phyloP scores from a whole-genome alignment of 1,140 invertebrate species.

The Argopecten irradians region DNA sequence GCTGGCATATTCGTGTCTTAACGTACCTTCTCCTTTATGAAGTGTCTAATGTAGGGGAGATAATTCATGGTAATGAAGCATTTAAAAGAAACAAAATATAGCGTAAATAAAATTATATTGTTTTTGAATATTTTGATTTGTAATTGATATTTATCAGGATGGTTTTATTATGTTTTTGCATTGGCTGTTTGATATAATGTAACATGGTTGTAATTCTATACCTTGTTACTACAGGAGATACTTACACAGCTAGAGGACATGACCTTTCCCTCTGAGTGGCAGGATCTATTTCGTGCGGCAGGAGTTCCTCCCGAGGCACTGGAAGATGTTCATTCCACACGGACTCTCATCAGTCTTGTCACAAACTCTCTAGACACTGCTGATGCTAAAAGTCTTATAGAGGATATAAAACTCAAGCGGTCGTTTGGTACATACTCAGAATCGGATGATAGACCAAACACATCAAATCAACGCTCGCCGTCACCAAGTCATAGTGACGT shows the following conservation, averaged over 20 bases:
- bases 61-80: no score
- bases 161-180: no score
- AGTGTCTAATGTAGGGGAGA: no score
- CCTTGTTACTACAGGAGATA: constrained; percentile 57
- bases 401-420: constrained; percentile 36
- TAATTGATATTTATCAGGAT: no score
- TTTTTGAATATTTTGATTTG: no score
- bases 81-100: no score
- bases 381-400: constrained; percentile 43
- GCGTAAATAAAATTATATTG: no score
- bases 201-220: neutral
- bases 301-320: constrained; percentile 60
- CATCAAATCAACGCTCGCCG: neutral
- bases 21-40: no score
- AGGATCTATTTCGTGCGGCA: constrained; percentile 61
- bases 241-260: constrained; percentile 59
- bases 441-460: constrained; percentile 28
- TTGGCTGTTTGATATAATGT: no score
- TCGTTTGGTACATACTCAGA: constrained; percentile 32
- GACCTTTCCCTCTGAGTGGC: constrained; percentile 65
- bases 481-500: constrained; percentile 24
- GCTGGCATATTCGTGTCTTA: no score
- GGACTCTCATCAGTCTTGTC: constrained; percentile 62
- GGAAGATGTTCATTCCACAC: constrained; percentile 61
- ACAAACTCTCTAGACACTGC: constrained; percentile 59